Evolutionary conservation across 2,888 invertebrate genomes (phyloP).

Genomic region (Phrixothrix hirtus): DNA sequence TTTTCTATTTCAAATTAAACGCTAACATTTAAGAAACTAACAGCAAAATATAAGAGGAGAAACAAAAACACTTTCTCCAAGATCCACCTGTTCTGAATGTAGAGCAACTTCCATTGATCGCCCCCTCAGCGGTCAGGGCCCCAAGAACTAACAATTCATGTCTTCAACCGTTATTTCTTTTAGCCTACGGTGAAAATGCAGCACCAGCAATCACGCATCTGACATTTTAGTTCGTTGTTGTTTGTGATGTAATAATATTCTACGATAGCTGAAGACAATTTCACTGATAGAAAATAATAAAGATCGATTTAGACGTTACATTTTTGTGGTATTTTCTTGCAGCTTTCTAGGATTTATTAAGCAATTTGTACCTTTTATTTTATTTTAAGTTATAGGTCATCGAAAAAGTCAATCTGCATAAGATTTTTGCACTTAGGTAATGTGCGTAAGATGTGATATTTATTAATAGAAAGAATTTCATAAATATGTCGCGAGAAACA

Average conservation of each 20-base stretch:
- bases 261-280: background rate
- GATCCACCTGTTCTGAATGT: conserved; percentile 48
- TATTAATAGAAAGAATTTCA: too few species aligned
- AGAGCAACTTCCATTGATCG: conserved; percentile 38
- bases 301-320: background rate
- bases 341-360: background rate
- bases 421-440: too few species aligned
- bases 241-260: background rate
- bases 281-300: background rate
- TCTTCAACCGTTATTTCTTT: conserved; percentile 21
- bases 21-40: background rate
- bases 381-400: background rate
- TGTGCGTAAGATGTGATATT: too few species aligned
- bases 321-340: background rate
- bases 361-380: background rate
- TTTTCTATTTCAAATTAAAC: background rate
- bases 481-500: too few species aligned
- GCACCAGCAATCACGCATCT: conserved; percentile 40
- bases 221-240: conserved; percentile 37
- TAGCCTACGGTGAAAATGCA: conserved; percentile 32
- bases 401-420: background rate
- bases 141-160: conserved; percentile 16
- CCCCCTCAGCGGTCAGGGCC: conserved; percentile 38
- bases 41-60: background rate
- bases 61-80: conserved; percentile 42